These are phyloP conservation scores for Muricea muricata DNA, from an alignment of 92 coral and sea anemone species.

Conservation along the genomic window DNA sequence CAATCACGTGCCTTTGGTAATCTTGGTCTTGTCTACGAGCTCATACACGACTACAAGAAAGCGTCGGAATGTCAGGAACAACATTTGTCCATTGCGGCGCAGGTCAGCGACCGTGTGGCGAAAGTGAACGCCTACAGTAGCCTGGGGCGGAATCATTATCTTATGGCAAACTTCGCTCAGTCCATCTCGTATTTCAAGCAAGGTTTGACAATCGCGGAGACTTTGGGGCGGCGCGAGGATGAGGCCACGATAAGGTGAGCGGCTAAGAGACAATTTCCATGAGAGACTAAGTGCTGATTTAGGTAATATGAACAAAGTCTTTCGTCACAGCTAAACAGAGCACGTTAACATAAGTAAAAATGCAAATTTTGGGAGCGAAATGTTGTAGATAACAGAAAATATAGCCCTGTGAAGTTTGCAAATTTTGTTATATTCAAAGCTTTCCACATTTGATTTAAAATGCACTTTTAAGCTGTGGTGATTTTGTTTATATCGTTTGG, in stretches of 20 bases:
- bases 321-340: too few relatives aligned
- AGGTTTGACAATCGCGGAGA: constrained; percentile 84
- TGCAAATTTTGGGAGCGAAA: too few relatives aligned
- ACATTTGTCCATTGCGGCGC: constrained; percentile 82
- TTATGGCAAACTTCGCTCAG: constrained; percentile 79
- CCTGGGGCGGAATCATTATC: constrained; percentile 88
- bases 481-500: too few relatives aligned
- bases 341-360: too few relatives aligned
- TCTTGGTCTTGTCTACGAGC: constrained; percentile 85
- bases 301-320: too few relatives aligned
- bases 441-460: too few relatives aligned
- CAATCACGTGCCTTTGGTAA: constrained; percentile 85
- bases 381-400: too few relatives aligned
- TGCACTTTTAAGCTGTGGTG: too few relatives aligned
- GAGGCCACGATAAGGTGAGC: constrained; percentile 70
- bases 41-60: constrained; percentile 79
- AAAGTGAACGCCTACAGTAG: constrained; percentile 86
- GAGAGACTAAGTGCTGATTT: too few relatives aligned
- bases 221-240: constrained; percentile 82
- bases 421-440: too few relatives aligned
- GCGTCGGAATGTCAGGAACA: constrained; percentile 93
- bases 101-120: constrained; percentile 81
- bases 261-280: too few relatives aligned
- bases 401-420: too few relatives aligned
- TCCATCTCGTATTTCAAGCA: constrained; percentile 89